These are phyloP conservation scores for Heliconius cydno DNA, from an alignment of 2,888 invertebrate genomes.

Conservation along the genomic window DNA sequence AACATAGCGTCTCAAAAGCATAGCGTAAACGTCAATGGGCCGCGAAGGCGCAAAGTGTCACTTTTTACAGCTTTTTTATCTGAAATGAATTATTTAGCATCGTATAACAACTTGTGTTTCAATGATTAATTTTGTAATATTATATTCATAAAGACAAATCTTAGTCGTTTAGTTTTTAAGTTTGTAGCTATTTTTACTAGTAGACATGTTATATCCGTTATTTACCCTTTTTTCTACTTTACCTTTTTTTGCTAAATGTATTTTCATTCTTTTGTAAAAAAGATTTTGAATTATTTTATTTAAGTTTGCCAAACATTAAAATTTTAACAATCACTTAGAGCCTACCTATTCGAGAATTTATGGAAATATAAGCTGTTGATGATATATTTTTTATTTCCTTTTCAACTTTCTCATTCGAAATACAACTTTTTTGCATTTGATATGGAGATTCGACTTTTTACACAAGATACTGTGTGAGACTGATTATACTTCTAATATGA, in stretches of 20 bases:
- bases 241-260: background rate
- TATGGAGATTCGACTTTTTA: too few species aligned
- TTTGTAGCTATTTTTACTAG: constrained; percentile 22
- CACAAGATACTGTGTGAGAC: too few species aligned
- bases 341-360: too few species aligned
- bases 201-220: constrained; percentile 29
- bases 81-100: constrained; percentile 44
- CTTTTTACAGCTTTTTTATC: constrained; percentile 37
- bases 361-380: too few species aligned
- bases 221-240: background rate
- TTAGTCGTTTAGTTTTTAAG: background rate
- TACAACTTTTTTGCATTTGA: too few species aligned
- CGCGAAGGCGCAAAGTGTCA: constrained; percentile 68
- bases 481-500: too few species aligned
- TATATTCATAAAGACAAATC: constrained; percentile 35
- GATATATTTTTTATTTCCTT: too few species aligned
- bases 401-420: too few species aligned
- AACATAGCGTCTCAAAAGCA: constrained; percentile 54
- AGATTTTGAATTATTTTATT: background rate
- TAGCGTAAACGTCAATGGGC: constrained; percentile 66
- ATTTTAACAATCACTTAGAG: too few species aligned
- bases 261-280: background rate
- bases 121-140: constrained; percentile 48
- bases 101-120: constrained; percentile 46
- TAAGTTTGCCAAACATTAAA: too few species aligned